Percentiles rank a stretch among this genome's conserved stretches.
phyloP scores from a whole-genome alignment of 2,113 vertebrate genomes.

The Merops nubicus region DNA sequence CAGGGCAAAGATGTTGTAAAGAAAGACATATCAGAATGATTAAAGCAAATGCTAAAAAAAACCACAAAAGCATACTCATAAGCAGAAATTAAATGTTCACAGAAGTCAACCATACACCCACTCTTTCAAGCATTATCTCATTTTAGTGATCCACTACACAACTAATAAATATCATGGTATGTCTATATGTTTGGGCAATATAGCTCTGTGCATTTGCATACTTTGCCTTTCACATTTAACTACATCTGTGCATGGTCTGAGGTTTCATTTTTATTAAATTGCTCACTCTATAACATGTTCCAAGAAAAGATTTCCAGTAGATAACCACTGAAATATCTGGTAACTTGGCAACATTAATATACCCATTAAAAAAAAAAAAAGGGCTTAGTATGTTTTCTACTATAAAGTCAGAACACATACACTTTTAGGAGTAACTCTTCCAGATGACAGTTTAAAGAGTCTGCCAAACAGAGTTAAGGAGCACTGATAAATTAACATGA shows the following conservation, averaged over 20 bases:
- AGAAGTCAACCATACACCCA: background rate
- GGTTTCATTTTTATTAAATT: background rate
- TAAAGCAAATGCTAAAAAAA: background rate
- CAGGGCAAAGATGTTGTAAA: background rate
- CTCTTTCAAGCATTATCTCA: background rate
- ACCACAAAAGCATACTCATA: background rate
- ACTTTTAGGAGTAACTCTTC: background rate
- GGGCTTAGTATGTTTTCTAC: background rate
- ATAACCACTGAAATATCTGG: background rate
- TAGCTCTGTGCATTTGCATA: background rate
- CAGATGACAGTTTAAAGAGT: background rate
- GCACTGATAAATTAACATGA: background rate
- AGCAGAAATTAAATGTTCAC: background rate
- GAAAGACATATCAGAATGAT: background rate
- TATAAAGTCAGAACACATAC: background rate
- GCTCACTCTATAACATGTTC: background rate
- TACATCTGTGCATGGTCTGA: background rate
- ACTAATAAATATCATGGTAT: background rate
- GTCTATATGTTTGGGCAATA: background rate
- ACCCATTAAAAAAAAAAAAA: background rate
- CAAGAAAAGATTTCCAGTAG: background rate
- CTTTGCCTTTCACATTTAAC: background rate
- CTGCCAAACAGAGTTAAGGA: background rate
- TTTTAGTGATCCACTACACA: background rate
- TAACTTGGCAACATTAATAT: background rate